These are phyloP conservation scores for Eucera pruinosa DNA, from an alignment of 2,888 invertebrate genomes.

Conservation along the genomic window DNA sequence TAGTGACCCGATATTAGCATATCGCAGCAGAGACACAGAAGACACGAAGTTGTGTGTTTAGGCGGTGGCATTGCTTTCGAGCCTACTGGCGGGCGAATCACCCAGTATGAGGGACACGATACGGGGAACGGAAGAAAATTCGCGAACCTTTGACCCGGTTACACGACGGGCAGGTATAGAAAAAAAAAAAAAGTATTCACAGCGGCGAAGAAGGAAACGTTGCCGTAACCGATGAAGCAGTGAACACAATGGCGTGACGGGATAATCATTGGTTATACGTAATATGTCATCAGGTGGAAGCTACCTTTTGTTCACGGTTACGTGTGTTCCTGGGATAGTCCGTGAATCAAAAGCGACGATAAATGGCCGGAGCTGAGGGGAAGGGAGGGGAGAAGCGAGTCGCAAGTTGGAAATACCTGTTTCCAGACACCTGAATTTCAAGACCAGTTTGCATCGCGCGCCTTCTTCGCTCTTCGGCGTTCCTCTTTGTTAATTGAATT, in stretches of 20 bases:
- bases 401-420: neutral
- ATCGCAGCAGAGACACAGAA: no score
- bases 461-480: no score
- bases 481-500: no score
- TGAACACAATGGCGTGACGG: constrained; percentile 36
- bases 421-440: constrained; percentile 6
- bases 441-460: neutral
- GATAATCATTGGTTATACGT: constrained; percentile 37
- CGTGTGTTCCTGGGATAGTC: constrained; percentile 6
- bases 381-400: neutral
- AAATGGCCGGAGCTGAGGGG: no score
- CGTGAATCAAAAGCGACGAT: constrained; percentile 22
- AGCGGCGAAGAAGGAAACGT: constrained; percentile 4
- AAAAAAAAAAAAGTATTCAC: no score
- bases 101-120: no score
- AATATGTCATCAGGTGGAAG: constrained; percentile 24
- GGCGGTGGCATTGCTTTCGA: no score
- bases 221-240: constrained; percentile 33
- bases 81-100: no score
- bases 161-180: constrained; percentile 3
- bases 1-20: no score
- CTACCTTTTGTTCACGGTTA: constrained; percentile 34
- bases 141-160: constrained; percentile 19
- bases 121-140: neutral
- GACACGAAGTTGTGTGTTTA: no score